These are phyloP conservation scores for Barbus barbus DNA, from an alignment of 2,113 vertebrate species.

Conservation along the genomic window DNA sequence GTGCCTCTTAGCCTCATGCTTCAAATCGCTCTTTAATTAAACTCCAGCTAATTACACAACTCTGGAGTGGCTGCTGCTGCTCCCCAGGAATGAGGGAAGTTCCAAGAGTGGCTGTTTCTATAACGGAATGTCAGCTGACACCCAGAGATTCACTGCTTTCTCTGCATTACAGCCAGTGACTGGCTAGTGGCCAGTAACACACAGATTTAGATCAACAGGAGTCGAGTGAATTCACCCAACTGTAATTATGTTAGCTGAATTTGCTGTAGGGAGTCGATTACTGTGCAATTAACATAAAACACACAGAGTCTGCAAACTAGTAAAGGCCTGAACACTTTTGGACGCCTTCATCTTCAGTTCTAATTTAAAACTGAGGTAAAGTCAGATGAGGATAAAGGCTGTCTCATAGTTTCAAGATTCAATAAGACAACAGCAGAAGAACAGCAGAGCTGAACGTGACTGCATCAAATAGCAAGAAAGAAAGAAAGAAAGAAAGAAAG, in stretches of 20 bases:
- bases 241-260: conserved; percentile 35
- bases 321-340: conserved; percentile 6
- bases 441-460: background rate
- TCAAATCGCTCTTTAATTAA: conserved; percentile 74
- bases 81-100: conserved; percentile 58
- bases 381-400: conserved; percentile 8
- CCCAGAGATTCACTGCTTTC: conserved; percentile 59
- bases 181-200: conserved; percentile 31
- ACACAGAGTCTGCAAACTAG: background rate
- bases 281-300: conserved; percentile 33
- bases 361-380: conserved; percentile 1
- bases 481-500: background rate
- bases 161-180: conserved; percentile 31
- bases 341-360: background rate
- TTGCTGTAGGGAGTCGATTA: conserved; percentile 26
- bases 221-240: conserved; percentile 13
- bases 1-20: conserved; percentile 66
- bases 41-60: conserved; percentile 70
- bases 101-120: conserved; percentile 59
- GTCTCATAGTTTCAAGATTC: background rate
- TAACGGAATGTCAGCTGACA: conserved; percentile 69
- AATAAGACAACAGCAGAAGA: background rate
- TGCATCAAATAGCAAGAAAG: background rate
- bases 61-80: conserved; percentile 57
- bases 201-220: conserved; percentile 20